These are phyloP conservation scores for Desoria tigrina DNA, from an alignment of 2,888 invertebrate species.

Conservation along the genomic window DNA sequence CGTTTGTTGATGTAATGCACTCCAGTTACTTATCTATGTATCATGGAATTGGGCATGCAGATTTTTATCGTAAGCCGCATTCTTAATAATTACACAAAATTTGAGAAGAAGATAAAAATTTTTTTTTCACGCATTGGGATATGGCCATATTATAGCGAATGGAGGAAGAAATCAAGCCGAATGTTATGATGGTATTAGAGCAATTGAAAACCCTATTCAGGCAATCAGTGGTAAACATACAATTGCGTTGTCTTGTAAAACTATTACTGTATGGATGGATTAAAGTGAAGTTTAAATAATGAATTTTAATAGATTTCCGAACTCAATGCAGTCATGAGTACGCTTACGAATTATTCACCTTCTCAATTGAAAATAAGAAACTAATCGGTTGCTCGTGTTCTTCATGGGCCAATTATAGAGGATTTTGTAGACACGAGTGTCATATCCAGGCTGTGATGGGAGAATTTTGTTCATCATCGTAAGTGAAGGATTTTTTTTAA, in stretches of 20 bases:
- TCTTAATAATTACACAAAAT: neutral
- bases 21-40: constrained; percentile 55
- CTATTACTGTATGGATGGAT: no score
- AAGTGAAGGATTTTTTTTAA: constrained; percentile 1
- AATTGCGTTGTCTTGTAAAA: no score
- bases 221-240: constrained; percentile 30
- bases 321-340: constrained; percentile 35
- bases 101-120: neutral
- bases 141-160: constrained; percentile 4
- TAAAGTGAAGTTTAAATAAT: no score
- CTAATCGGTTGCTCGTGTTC: constrained; percentile 28
- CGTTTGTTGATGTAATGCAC: constrained; percentile 56
- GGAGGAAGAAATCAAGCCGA: constrained; percentile 39
- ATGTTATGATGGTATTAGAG: constrained; percentile 27
- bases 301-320: neutral
- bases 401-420: constrained; percentile 32
- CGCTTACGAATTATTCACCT: constrained; percentile 16
- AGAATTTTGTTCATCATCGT: constrained; percentile 33
- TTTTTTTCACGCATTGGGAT: neutral
- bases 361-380: constrained; percentile 28
- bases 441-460: constrained; percentile 27
- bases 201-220: constrained; percentile 22
- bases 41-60: constrained; percentile 55
- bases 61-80: constrained; percentile 55
- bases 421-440: constrained; percentile 22